Base-by-base conservation (phyloP, 2,888 invertebrate species). In the Caenorhabditis sp. region DNA sequence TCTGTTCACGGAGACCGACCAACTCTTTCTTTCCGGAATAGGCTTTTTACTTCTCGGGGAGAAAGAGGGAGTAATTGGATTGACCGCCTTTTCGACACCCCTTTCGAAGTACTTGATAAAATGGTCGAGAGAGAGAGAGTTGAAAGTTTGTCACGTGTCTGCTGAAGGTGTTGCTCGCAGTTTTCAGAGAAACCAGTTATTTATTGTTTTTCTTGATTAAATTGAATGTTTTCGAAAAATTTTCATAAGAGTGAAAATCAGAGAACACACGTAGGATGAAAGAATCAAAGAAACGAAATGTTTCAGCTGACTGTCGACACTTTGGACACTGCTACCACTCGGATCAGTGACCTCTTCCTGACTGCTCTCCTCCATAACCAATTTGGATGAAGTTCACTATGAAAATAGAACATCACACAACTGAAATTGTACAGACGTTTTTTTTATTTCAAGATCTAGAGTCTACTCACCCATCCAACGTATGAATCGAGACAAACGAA, bases 331-430 rank as follows among this genome's bases (percentile, higher is more conserved):
- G 61, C 61, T 16, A 63, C 61, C 7, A 77, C 77, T 16, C 44
- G 51, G 24, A 70, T 51, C 26, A 77, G 8, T 0, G 68, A 54
- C 16, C 51, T 77, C 54, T 56, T 77, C 44, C 54, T 77, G 22
- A 77, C 58, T 12, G 77, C 63, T 44, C 51, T 77, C 54, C 61
- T 61, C 77, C 77, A 77, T 19, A 77, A 26, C 77, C 77, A 77
- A 41, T 22, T 69, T 0, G 77, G 77, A 41, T 77, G 77, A 10
- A 63, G 28, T n/a, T 77, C 77, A 16, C 63, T 77, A 54, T 77
- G 77, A 16, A 77, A 77, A 26, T 77, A 77, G 54, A 77, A 63
- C 77, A 77, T 77, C 5, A 70, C 77, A 41, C 59, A 70, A 22
- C 76, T 76, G 59, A 28, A 76, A 66, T 4, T 22, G 3, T 12